A percentile compares a stretch with the other conserved stretches of the same genome.
Conservation (phyloP, 2,888 invertebrate genomes). For the Thymelicus sylvestris region DNA sequence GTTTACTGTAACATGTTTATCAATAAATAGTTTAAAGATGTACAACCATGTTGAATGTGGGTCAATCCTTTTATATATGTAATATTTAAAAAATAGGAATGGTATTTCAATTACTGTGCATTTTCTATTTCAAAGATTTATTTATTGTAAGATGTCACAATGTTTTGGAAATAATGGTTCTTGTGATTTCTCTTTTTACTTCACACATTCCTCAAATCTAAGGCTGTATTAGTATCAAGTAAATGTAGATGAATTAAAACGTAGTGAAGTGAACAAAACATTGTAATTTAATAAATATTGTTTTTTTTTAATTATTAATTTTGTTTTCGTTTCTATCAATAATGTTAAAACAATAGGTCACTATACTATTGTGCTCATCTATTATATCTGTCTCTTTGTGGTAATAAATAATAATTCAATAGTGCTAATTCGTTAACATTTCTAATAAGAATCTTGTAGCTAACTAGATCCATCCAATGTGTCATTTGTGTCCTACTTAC, state of each 20-base stretch:
- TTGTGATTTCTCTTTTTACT: conserved; percentile 51
- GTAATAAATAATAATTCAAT: conserved; percentile 12
- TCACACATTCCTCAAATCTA: conserved; percentile 75
- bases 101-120: conserved; percentile 45
- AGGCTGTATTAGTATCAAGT: conserved; percentile 74
- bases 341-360: not conserved
- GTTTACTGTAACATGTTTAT: conserved; percentile 15
- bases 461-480: not conserved
- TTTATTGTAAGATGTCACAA: conserved; percentile 54
- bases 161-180: conserved; percentile 65
- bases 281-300: conserved; percentile 68
- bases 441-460: not conserved
- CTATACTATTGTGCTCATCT: not conserved
- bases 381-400: not conserved
- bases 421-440: conserved; percentile 13
- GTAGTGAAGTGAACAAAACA: conserved; percentile 73
- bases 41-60: conserved; percentile 9
- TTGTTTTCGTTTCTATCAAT: conserved; percentile 36
- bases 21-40: conserved; percentile 6
- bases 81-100: conserved; percentile 16
- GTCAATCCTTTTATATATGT: not conserved
- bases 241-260: conserved; percentile 52
- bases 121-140: conserved; percentile 44
- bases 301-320: conserved; percentile 50
- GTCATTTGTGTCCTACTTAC: not conserved